phyloP scores from a whole-genome alignment of 2,888 invertebrate species.

The Calliopum simillimum region DNA sequence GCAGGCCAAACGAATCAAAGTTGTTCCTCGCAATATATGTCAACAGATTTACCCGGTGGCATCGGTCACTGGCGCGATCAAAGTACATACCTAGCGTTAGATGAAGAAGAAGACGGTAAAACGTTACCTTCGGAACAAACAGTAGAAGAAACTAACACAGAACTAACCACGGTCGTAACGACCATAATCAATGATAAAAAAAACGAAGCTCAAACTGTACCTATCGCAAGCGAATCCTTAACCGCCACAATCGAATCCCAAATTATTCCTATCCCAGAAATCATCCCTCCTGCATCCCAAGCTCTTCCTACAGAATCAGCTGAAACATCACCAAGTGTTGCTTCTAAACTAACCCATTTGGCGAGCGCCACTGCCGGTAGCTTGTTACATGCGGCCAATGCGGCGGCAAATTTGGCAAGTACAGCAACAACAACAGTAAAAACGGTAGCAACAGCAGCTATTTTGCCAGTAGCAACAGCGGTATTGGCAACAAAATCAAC shows the following conservation, averaged over 20 bases:
- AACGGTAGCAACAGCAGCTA: constrained; percentile 52
- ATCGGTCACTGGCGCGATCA: constrained; percentile 85
- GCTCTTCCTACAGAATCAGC: constrained; percentile 42
- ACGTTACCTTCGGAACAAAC: constrained; percentile 32
- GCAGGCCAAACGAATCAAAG: constrained; percentile 52
- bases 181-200: neutral
- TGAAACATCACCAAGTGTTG: constrained; percentile 48
- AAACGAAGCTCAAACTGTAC: constrained; percentile 41
- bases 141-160: constrained; percentile 30
- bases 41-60: constrained; percentile 82
- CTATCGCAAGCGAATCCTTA: constrained; percentile 40
- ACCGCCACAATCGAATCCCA: constrained; percentile 40
- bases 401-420: constrained; percentile 53
- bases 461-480: constrained; percentile 54
- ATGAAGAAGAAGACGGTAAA: constrained; percentile 52
- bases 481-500: constrained; percentile 45
- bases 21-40: constrained; percentile 74
- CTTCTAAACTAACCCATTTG: constrained; percentile 63
- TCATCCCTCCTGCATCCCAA: constrained; percentile 21
- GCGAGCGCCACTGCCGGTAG: constrained; percentile 61
- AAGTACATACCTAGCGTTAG: constrained; percentile 79
- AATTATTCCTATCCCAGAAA: constrained; percentile 29
- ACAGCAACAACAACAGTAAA: constrained; percentile 51
- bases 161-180: constrained; percentile 26
- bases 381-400: constrained; percentile 55